A percentile compares a stretch with the other conserved stretches of the same genome.
Conservation (phyloP, 2,113 vertebrate genomes). For the Leucopternis melanops region DNA sequence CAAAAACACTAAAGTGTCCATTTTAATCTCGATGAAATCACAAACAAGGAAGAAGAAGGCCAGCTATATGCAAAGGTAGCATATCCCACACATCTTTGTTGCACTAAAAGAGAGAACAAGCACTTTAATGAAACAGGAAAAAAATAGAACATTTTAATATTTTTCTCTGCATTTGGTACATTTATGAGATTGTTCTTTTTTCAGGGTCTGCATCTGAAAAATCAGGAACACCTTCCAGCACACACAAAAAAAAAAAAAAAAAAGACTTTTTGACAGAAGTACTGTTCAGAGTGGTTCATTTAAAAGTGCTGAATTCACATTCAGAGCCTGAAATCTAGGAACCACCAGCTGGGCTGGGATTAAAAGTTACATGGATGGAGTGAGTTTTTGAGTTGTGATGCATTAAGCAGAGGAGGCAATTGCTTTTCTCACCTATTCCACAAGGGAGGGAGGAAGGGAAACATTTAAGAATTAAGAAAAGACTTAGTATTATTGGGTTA, state of each 20-base stretch:
- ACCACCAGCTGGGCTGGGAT: slow-evolving; percentile 54
- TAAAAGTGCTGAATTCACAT: slow-evolving; percentile 61
- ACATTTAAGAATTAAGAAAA: slow-evolving; percentile 59
- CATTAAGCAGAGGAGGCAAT: slow-evolving; percentile 49
- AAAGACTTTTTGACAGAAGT: slow-evolving; percentile 59
- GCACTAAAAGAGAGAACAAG: not conserved
- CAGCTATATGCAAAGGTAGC: not conserved
- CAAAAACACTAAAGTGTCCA: not conserved
- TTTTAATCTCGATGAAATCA: slow-evolving; percentile 52
- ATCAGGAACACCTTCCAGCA: slow-evolving; percentile 26
- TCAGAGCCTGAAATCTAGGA: slow-evolving; percentile 63
- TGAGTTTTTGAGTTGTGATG: slow-evolving; percentile 42
- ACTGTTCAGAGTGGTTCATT: slow-evolving; percentile 61
- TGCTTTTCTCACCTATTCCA: slow-evolving; percentile 68
- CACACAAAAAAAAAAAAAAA: not conserved
- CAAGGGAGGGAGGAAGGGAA: slow-evolving; percentile 48
- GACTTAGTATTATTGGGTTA: slow-evolving; percentile 25
- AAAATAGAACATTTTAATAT: not conserved
- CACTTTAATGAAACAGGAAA: not conserved
- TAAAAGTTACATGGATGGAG: slow-evolving; percentile 53
- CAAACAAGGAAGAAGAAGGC: not conserved
- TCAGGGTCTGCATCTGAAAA: slow-evolving; percentile 28
- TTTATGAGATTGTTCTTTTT: slow-evolving; percentile 47
- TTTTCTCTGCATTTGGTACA: slow-evolving; percentile 44
- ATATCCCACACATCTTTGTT: not conserved